phyloP scores from a whole-genome alignment of 1,140 invertebrate genomes.

The Holotrichia oblita region DNA sequence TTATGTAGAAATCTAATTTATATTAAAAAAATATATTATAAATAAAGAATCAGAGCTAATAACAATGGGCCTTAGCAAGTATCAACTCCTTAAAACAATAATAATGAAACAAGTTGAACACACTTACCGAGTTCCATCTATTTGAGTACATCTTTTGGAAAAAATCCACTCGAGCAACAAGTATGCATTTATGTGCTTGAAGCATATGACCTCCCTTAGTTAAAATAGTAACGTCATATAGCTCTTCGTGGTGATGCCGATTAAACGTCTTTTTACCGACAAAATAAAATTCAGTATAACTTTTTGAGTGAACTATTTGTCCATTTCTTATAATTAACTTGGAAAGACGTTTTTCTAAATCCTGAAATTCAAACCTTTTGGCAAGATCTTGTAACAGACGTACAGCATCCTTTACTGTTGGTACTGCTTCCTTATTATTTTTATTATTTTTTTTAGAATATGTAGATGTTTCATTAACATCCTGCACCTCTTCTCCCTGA shows the following conservation, averaged over 20 bases:
- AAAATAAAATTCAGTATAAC: slow-evolving; percentile 48
- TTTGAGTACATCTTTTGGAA: slow-evolving; percentile 78
- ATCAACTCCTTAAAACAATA: too few species aligned
- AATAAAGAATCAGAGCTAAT: too few species aligned
- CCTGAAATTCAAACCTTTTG: slow-evolving; percentile 63
- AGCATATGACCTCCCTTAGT: slow-evolving; percentile 68
- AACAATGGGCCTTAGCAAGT: too few species aligned
- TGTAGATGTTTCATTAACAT: slow-evolving; percentile 61
- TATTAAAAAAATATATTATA: too few species aligned
- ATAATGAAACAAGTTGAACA: neutral
- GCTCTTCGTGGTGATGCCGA: slow-evolving; percentile 61
- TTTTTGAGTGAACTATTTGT: slow-evolving; percentile 21
- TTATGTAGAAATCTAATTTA: too few species aligned
- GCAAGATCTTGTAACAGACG: slow-evolving; percentile 68
- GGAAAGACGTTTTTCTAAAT: slow-evolving; percentile 64
- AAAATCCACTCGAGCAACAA: slow-evolving; percentile 77
- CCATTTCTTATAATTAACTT: slow-evolving; percentile 54
- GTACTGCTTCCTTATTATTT: slow-evolving; percentile 28
- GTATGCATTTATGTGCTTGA: slow-evolving; percentile 77
- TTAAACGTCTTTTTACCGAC: slow-evolving; percentile 49
- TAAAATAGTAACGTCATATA: slow-evolving; percentile 70
- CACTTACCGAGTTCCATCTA: slow-evolving; percentile 74
- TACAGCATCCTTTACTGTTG: slow-evolving; percentile 63
- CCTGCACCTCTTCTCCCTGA: slow-evolving; percentile 18
- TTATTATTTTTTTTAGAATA: slow-evolving; percentile 61